Conservation (phyloP, 1,140 invertebrate genomes). For the Atta colombica region DNA sequence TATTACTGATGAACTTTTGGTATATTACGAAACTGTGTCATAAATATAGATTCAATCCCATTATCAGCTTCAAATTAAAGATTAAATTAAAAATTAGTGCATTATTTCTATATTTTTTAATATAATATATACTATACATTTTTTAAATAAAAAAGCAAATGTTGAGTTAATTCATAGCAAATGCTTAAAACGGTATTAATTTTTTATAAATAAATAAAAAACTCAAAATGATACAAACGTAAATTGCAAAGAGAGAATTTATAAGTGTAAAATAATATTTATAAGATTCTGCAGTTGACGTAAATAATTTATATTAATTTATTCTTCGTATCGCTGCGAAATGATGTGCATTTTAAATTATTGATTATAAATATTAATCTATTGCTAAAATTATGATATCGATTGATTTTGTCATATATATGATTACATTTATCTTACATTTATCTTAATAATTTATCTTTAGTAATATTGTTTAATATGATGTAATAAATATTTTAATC, state of each 20-base stretch:
- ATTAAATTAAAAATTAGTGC: background rate
- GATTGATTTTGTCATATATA: background rate
- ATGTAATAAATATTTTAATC: background rate
- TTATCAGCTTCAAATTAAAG: background rate
- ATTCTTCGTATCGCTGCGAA: background rate
- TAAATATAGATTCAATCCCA: background rate
- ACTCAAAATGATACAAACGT: background rate
- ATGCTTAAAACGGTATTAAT: background rate
- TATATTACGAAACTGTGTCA: conserved; percentile 8
- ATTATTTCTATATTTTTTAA: background rate
- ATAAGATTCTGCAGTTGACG: background rate
- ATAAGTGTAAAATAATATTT: background rate
- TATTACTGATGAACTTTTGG: background rate
- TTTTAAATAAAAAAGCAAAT: background rate
- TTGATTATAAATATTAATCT: background rate
- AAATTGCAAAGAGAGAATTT: background rate
- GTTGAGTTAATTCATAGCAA: background rate
- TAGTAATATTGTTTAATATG: conserved; percentile 26
- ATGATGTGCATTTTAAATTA: background rate
- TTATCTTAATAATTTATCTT: background rate
- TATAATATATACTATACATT: background rate
- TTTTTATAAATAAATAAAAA: conserved; percentile 10
- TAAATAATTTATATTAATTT: conserved; percentile 20
- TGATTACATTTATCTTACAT: background rate
- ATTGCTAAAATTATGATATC: conserved; percentile 23